Evolutionary conservation across 2,888 invertebrate species (phyloP).

Genomic region (Amaurobius ferox): DNA sequence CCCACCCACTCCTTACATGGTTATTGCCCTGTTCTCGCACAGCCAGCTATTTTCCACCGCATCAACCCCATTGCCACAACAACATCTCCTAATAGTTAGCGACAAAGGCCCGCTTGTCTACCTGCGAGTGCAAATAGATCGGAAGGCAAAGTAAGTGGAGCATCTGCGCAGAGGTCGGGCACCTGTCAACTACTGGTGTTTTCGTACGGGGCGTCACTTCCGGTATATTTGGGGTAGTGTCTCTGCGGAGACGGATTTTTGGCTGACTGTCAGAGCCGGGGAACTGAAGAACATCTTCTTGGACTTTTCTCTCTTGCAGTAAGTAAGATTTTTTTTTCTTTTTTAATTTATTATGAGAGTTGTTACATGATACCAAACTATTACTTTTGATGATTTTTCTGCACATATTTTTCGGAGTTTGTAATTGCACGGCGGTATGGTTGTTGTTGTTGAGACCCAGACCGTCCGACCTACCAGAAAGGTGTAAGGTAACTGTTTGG

Average conservation of each 20-base stretch:
- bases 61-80: not conserved
- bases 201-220: not conserved
- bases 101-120: not conserved
- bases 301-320: slow-evolving; percentile 39
- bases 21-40: not conserved
- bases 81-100: not conserved
- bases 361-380: no score
- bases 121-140: not conserved
- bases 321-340: not conserved
- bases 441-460: no score
- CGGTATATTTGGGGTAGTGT: not conserved
- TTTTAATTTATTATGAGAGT: no score
- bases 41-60: slow-evolving; percentile 1
- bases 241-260: not conserved
- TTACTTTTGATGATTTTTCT: no score
- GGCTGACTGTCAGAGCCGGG: slow-evolving; percentile 20
- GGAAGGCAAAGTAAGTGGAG: not conserved
- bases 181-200: slow-evolving; percentile 1
- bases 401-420: no score
- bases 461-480: no score
- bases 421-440: no score
- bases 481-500: no score
- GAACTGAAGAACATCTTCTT: slow-evolving; percentile 13
- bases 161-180: slow-evolving; percentile 8
- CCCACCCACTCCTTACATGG: slow-evolving; percentile 4